Evolutionary conservation across 1,140 invertebrate species (phyloP), one percentile per base, ranked within the genome.

Genomic region (Atta colombica): DNA sequence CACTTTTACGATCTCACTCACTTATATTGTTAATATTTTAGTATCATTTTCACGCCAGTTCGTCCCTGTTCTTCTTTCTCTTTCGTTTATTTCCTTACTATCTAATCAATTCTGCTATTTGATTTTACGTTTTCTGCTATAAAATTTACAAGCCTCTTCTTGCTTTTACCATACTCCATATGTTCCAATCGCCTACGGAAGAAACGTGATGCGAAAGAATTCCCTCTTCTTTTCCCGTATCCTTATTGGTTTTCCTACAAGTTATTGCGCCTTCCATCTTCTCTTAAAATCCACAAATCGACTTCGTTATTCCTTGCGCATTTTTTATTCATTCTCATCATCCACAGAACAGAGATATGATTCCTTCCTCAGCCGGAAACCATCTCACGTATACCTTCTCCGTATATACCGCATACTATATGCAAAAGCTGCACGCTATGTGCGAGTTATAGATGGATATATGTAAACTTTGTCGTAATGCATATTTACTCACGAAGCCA

Each of bases 301-400:
- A 58, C 78, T 71, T 81, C 55, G 31, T 74, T 55, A 80, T 69
- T 55, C 63, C 31, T 55, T 63, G 21, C 28, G 31, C 55, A 84
- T 61, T 84, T 75, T 61, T 84, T 61, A 75, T 84, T 84, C 80
- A 82, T 35, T 25, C 31, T 28, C 69, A 51, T 84, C 69, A 49
- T 21, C 58, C 39, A 14, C 21, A n/a, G 25, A 18, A 31, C 55
- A 51, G 55, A 51, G 55, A 74, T 49, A 28, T 25, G 69, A 84
- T 75, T 61, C 49, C 28, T 49, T 21, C 12, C 16, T 60, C 35
- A 12, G 18, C 21, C 21, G 25, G 39, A 6, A 74, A 61, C 10
- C 80, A 53, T 49, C 61, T 71, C 78, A 84, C 39, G 68, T 74
- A 81, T 39, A 21, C 25, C 14, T 31, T 39, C 25, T 10, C 25